Conservation (phyloP, 2,888 invertebrate genomes). For the Belgica antarctica region DNA sequence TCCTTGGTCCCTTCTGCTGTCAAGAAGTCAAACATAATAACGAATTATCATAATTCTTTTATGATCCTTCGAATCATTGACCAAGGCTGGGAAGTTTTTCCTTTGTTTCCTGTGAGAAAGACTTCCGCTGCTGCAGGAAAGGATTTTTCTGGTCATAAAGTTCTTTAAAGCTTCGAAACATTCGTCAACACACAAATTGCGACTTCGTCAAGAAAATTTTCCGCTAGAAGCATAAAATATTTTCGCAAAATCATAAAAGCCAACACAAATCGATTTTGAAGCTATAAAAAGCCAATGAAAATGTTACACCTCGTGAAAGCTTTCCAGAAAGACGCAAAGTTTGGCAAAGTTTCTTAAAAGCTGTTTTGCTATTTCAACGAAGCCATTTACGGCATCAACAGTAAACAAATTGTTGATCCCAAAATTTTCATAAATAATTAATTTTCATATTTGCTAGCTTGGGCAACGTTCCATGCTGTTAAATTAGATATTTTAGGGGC, state of each 20-base stretch:
- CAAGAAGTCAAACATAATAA: conserved; percentile 3
- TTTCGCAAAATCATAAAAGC: not conserved
- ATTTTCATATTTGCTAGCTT: no score
- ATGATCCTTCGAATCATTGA: not conserved
- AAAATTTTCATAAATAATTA: no score
- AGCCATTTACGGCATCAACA: no score
- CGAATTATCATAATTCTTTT: conserved; percentile 15
- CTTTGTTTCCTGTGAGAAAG: not conserved
- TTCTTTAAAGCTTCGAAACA: not conserved
- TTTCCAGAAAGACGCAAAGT: no score
- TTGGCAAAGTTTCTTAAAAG: no score
- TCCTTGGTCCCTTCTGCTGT: not conserved
- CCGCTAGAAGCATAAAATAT: conserved; percentile 15
- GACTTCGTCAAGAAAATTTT: not conserved
- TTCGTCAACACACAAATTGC: conserved; percentile 4
- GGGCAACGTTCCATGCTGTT: no score
- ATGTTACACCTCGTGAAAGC: not conserved
- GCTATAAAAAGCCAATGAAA: not conserved
- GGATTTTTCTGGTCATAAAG: not conserved
- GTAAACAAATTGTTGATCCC: no score
- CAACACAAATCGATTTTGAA: not conserved
- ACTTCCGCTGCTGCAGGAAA: not conserved
- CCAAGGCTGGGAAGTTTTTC: no score
- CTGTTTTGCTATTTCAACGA: no score
- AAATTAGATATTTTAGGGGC: no score